Conservation (phyloP, 2,888 invertebrate species). For the Oxyteleia sp. region DNA sequence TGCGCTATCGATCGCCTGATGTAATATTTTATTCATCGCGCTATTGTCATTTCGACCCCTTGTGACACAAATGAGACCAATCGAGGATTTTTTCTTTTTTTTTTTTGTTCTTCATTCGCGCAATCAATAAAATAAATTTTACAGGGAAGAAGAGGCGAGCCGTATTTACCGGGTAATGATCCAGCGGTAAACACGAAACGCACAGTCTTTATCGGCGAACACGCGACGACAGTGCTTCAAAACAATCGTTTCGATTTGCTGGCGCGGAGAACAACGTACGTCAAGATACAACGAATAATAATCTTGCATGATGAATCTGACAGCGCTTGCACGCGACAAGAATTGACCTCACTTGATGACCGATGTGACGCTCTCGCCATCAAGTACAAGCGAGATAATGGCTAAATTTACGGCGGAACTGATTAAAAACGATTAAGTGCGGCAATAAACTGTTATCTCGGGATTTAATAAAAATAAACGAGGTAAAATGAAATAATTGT, state of each 20-base stretch:
- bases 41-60: slow-evolving; percentile 58
- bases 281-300: slow-evolving; percentile 63
- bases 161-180: slow-evolving; percentile 65
- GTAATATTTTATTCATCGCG: slow-evolving; percentile 57
- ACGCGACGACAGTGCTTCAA: slow-evolving; percentile 67
- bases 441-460: slow-evolving; percentile 40
- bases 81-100: no score
- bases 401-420: slow-evolving; percentile 47
- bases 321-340: slow-evolving; percentile 66
- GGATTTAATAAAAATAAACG: slow-evolving; percentile 40
- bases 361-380: slow-evolving; percentile 55
- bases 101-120: slow-evolving; percentile 61
- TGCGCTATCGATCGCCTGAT: slow-evolving; percentile 32
- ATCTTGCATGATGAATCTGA: slow-evolving; percentile 69
- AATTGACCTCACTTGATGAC: slow-evolving; percentile 66
- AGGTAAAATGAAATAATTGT: slow-evolving; percentile 14
- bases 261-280: slow-evolving; percentile 45
- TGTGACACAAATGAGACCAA: slow-evolving; percentile 60
- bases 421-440: slow-evolving; percentile 59
- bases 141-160: slow-evolving; percentile 41
- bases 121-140: slow-evolving; percentile 64
- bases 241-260: slow-evolving; percentile 66
- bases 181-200: slow-evolving; percentile 61
- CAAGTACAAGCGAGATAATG: slow-evolving; percentile 60
- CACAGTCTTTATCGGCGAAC: slow-evolving; percentile 59